Percentiles rank a stretch among this genome's conserved stretches.
Evolutionary conservation across 2,113 vertebrate species (phyloP).

Genomic region (Dendropsophus ebraccatus): DNA sequence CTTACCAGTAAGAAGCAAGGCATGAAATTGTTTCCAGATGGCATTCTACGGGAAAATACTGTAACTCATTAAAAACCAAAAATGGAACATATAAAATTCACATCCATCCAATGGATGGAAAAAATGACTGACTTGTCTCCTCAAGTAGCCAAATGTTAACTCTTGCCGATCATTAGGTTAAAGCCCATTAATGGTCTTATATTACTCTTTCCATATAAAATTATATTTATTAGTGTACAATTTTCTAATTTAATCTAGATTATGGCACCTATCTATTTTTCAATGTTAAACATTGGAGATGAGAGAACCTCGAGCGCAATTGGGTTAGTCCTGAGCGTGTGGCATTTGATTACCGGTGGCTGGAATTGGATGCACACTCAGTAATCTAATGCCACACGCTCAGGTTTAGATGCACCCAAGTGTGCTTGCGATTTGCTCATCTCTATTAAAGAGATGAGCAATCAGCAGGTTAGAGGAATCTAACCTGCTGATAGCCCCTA

Average conservation of each 20-base stretch:
- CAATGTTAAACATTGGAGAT: no score
- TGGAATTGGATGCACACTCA: no score
- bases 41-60: slow-evolving; percentile 11
- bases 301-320: no score
- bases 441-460: no score
- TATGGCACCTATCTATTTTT: background rate
- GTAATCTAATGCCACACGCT: no score
- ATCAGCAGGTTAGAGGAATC: no score
- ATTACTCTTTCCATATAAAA: background rate
- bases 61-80: slow-evolving; percentile 25
- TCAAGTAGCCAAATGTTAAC: slow-evolving; percentile 12
- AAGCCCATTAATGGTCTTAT: background rate
- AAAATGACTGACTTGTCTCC: background rate
- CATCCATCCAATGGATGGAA: background rate
- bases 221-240: background rate
- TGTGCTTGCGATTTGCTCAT: no score
- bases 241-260: background rate
- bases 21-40: slow-evolving; percentile 31
- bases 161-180: background rate
- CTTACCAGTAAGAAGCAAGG: background rate
- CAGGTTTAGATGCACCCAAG: no score
- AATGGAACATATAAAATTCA: slow-evolving; percentile 23
- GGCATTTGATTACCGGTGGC: no score
- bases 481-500: no score
- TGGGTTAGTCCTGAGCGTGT: no score